Conservation (phyloP, 1,140 invertebrate species). For the Dinoponera quadriceps region DNA sequence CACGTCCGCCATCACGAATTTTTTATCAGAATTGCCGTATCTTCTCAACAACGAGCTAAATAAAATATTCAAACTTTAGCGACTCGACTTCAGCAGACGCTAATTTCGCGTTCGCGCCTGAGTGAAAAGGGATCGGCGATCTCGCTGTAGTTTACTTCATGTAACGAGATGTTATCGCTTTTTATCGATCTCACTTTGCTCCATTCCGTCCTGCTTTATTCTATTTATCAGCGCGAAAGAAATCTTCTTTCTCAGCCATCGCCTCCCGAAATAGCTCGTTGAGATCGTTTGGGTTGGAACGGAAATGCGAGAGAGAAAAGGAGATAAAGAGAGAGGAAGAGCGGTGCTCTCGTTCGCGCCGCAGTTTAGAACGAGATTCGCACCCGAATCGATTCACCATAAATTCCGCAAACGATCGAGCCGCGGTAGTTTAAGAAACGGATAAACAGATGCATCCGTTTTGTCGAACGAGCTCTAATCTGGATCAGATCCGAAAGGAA, state of each 20-base stretch:
- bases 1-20: too few species aligned
- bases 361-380: slow-evolving; percentile 36
- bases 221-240: slow-evolving; percentile 10
- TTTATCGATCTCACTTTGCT: neutral
- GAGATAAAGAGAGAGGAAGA: neutral
- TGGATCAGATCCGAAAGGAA: neutral
- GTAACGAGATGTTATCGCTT: neutral
- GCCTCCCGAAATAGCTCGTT: slow-evolving; percentile 29
- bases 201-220: neutral
- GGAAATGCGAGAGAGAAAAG: neutral
- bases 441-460: slow-evolving; percentile 57
- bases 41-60: too few species aligned
- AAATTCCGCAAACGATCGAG: slow-evolving; percentile 48
- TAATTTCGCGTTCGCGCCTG: neutral
- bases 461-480: slow-evolving; percentile 34
- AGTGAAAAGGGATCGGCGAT: neutral
- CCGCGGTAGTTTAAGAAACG: slow-evolving; percentile 42
- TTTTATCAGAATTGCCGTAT: too few species aligned
- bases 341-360: slow-evolving; percentile 23
- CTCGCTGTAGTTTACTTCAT: neutral
- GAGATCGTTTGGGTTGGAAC: slow-evolving; percentile 6
- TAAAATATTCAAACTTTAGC: too few species aligned
- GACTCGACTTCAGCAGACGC: too few species aligned
- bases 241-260: slow-evolving; percentile 27
- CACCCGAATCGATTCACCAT: slow-evolving; percentile 27